These are phyloP conservation scores for Linnaemya vulpina DNA, from an alignment of 2,888 invertebrate genomes.

Conservation along the genomic window DNA sequence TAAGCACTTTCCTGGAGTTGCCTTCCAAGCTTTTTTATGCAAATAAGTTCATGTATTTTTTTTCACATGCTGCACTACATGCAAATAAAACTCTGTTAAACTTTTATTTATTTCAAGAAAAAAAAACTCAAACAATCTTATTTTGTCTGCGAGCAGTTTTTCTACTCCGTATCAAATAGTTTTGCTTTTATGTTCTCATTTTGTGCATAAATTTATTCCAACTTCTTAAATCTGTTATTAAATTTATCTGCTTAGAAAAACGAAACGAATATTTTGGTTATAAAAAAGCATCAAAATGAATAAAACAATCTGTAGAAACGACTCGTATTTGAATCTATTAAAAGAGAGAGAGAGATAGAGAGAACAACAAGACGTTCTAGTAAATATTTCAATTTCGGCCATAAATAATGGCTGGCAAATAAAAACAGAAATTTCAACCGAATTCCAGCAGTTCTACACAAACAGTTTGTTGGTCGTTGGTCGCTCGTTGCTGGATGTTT, in stretches of 20 bases:
- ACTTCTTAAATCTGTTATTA: slow-evolving; percentile 37
- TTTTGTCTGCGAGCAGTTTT: neutral
- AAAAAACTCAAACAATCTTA: neutral
- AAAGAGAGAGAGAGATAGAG: too few species aligned
- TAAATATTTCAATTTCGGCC: slow-evolving; percentile 54
- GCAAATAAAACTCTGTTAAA: neutral
- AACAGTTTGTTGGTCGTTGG: slow-evolving; percentile 29
- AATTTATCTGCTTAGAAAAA: slow-evolving; percentile 54
- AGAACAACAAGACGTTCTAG: slow-evolving; percentile 27
- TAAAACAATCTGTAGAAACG: slow-evolving; percentile 1
- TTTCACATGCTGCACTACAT: neutral
- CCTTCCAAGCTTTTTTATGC: neutral
- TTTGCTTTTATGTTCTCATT: slow-evolving; percentile 13
- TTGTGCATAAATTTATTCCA: neutral
- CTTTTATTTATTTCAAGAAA: slow-evolving; percentile 1
- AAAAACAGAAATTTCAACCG: slow-evolving; percentile 11
- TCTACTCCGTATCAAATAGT: neutral
- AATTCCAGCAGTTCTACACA: slow-evolving; percentile 26
- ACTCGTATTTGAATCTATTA: slow-evolving; percentile 20
- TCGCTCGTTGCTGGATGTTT: slow-evolving; percentile 7
- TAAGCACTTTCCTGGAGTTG: neutral
- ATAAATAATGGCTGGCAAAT: slow-evolving; percentile 63
- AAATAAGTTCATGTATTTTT: neutral
- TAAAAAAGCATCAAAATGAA: slow-evolving; percentile 18
- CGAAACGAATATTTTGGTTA: slow-evolving; percentile 13